These are phyloP conservation scores for Anguilla marmorata DNA, from an alignment of 2,797 vertebrate species.

Conservation along the genomic window DNA sequence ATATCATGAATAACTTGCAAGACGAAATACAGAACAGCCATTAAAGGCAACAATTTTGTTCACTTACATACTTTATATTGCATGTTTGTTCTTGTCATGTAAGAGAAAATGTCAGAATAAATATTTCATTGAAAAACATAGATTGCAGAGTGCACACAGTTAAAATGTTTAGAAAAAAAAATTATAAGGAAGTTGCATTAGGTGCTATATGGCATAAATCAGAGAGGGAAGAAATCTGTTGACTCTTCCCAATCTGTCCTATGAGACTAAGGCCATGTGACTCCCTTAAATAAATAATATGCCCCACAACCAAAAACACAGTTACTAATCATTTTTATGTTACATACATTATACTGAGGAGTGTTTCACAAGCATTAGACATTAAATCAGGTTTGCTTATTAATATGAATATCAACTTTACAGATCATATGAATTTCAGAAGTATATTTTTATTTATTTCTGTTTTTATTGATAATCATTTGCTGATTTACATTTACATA, in stretches of 20 bases:
- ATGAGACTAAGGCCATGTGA: conserved; percentile 16
- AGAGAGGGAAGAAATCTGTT: background rate
- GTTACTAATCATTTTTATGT: conserved; percentile 30
- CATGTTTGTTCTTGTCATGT: background rate
- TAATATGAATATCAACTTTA: conserved; percentile 27
- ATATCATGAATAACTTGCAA: conserved; percentile 20
- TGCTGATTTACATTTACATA: background rate
- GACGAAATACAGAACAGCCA: conserved; percentile 3
- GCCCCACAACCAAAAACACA: conserved; percentile 16
- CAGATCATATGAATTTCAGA: conserved; percentile 24
- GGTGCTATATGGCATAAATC: background rate
- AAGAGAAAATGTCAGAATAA: background rate
- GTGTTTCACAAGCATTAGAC: conserved; percentile 26
- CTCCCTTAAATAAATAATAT: conserved; percentile 34
- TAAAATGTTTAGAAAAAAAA: conserved; percentile 11
- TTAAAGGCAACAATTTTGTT: background rate
- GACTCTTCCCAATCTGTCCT: conserved; percentile 9
- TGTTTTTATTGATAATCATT: conserved; percentile 28
- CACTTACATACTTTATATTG: background rate
- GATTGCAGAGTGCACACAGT: background rate
- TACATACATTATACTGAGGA: background rate
- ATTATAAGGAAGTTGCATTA: background rate
- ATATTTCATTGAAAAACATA: background rate
- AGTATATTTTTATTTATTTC: conserved; percentile 22
- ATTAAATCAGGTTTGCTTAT: conserved; percentile 32